Base-by-base conservation (phyloP, 2,113 vertebrate species). In the Cryptomyrus ogoouensis region DNA sequence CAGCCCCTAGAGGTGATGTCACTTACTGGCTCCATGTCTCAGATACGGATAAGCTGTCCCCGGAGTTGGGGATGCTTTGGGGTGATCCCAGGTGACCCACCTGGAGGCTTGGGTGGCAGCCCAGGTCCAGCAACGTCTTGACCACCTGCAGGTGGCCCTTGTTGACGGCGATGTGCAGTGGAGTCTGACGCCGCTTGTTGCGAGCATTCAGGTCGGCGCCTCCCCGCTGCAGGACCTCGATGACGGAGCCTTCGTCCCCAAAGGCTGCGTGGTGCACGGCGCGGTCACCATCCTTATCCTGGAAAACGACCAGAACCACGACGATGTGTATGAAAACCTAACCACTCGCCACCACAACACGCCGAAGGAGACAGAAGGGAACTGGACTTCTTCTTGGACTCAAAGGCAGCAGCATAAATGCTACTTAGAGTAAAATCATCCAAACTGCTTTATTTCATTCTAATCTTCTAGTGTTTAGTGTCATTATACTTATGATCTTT, bases 131-230 rank as follows among this genome's bases (percentile, higher is more conserved):
- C 89, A 99, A 94, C 7, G 98, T 99, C 95, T 99, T 99, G 91
- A 99, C 98, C 92, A 99, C 98, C 93, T 99, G 98, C 90, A 99
- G 95, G 90, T 99, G 98, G 42, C 98, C 98, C 94, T 99, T 99
- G 94, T 99, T 99, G 91, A 99, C 98, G 35, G 98, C 98, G 89
- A 99, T 99, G 91, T 99, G 98, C 90, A 99, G 96, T 0, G 98
- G 98, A 0, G 98, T 99, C 95, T 99, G 98, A 70, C 97, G 94
- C 62, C 98, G 97, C 90, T 99, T 99, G 95, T 99, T 99, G 77
- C 98, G 97, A 90, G 98, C 98, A 0, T 99, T 99, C 93, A 99
- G 90, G 93, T 99, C 98, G 0, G 98, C 98, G 0, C 98, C 98
- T 47, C 98, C 98, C 90, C 98, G 95, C 91, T 99, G 98, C 90